Evolutionary conservation across 2,797 vertebrate genomes (phyloP), one percentile per base, ranked within the genome.

Genomic region (Cercopithecus petaurista): DNA sequence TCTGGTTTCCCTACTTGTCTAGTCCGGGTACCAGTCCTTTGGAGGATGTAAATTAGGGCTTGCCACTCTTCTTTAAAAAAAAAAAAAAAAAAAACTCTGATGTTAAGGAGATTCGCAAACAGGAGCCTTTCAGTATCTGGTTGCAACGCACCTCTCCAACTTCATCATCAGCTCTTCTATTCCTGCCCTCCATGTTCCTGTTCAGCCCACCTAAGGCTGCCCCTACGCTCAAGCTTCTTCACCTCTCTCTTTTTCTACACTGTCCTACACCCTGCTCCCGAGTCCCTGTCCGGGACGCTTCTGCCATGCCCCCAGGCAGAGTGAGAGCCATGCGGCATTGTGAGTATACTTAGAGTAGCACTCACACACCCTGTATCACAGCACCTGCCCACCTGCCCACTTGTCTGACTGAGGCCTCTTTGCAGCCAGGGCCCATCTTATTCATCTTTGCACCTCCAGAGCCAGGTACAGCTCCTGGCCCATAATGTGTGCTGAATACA

Each of bases 111-210:
- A 28, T 4, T 6, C 4, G 15, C 12, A 77, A n/a, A 59, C 26
- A 46, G 91, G 24, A 79, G 19, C 17, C 26, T 79, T 46, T 41
- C 24, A 1, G 10, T 11, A 2, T 28, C 22, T 88, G 41, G 28
- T 50, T 1, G 5, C 2, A 14, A 5, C 19, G 41, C 30, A 10
- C 24, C 4, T 83, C 72, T 46, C 64, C 6, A 13, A 70, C 41
- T 26, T 86, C 36, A 36, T 22, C 3, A 0, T 21, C 67, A 88
- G 72, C 17, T 13, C 30, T 36, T 22, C 36, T 64, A 39, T 28
- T 15, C 13, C 59, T 6, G 0, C 81, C 36, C 19, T 3, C 17
- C 0, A 4, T 2, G 9, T 15, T 10, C 8, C 76, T 10, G 7
- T 36, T 7, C 41, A 41, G 26, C 19, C 61, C 39, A 36, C 41